phyloP scores from a whole-genome alignment of 1,140 invertebrate genomes.

The Lutraria rhynchaena region DNA sequence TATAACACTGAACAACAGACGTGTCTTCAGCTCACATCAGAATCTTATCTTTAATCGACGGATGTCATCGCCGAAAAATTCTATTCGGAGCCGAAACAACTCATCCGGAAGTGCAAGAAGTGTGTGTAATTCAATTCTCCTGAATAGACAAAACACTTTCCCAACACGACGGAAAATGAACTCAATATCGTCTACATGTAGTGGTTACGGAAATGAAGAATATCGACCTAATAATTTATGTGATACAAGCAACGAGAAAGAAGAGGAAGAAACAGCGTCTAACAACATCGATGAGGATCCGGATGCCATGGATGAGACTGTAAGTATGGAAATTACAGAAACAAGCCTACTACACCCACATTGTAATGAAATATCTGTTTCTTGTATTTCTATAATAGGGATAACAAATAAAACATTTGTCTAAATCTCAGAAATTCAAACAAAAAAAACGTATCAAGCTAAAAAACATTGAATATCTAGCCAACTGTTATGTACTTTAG shows the following conservation, averaged over 20 bases:
- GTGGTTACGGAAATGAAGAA: constrained; percentile 78
- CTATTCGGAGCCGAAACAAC: constrained; percentile 83
- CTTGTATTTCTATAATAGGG: too few species aligned
- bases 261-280: constrained; percentile 64
- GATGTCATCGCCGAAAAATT: constrained; percentile 86
- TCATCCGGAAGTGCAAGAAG: constrained; percentile 77
- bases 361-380: too few species aligned
- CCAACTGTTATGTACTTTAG: too few species aligned
- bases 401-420: too few species aligned
- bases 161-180: constrained; percentile 76
- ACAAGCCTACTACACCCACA: too few species aligned
- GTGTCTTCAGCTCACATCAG: constrained; percentile 81
- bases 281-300: constrained; percentile 76
- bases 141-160: constrained; percentile 81
- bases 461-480: too few species aligned
- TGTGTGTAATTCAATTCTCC: constrained; percentile 76
- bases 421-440: too few species aligned
- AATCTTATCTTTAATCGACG: constrained; percentile 84
- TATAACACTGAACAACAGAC: constrained; percentile 81
- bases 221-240: constrained; percentile 81
- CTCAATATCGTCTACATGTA: constrained; percentile 71
- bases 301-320: constrained; percentile 82
- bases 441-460: too few species aligned
- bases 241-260: constrained; percentile 54
- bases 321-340: constrained; percentile 61